Evolutionary conservation across 2,797 vertebrate species (phyloP).

Genomic region (Podarcis lilfordi): DNA sequence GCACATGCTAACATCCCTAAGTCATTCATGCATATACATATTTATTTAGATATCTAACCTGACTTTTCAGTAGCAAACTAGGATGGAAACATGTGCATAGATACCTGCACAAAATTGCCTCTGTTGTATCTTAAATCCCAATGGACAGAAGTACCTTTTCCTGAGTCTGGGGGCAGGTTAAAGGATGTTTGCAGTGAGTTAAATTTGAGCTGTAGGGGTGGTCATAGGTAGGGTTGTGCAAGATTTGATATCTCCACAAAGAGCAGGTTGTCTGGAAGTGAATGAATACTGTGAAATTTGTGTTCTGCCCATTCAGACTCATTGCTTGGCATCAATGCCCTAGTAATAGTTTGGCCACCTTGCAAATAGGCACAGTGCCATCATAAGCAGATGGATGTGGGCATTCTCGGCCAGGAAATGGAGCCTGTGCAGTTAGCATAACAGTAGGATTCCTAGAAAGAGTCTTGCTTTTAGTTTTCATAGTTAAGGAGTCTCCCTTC

Average conservation of each 20-base stretch:
- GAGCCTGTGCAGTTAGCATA: slow-evolving; percentile 78
- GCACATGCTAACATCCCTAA: background rate
- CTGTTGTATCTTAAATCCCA: background rate
- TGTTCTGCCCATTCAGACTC: slow-evolving; percentile 77
- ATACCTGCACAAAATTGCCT: background rate
- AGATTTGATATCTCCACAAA: slow-evolving; percentile 53
- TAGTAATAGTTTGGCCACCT: slow-evolving; percentile 81
- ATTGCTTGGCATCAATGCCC: slow-evolving; percentile 80
- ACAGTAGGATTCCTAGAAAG: slow-evolving; percentile 78
- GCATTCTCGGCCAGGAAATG: slow-evolving; percentile 77
- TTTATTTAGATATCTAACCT: background rate
- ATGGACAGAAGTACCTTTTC: background rate
- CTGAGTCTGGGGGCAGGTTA: background rate
- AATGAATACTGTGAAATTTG: slow-evolving; percentile 63
- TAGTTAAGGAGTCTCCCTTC: slow-evolving; percentile 56
- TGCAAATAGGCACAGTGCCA: slow-evolving; percentile 80
- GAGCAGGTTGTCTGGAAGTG: slow-evolving; percentile 57
- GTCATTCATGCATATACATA: background rate
- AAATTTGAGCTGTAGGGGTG: slow-evolving; percentile 30
- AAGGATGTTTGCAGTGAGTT: background rate
- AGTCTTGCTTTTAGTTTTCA: slow-evolving; percentile 70
- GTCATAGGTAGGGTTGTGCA: slow-evolving; percentile 30
- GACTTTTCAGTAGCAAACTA: background rate
- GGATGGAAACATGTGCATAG: background rate
- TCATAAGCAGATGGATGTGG: slow-evolving; percentile 76